A percentile compares a stretch with the other conserved stretches of the same genome.
phyloP scores from a whole-genome alignment of 2,113 vertebrate genomes.

The Scytalopus superciliaris region DNA sequence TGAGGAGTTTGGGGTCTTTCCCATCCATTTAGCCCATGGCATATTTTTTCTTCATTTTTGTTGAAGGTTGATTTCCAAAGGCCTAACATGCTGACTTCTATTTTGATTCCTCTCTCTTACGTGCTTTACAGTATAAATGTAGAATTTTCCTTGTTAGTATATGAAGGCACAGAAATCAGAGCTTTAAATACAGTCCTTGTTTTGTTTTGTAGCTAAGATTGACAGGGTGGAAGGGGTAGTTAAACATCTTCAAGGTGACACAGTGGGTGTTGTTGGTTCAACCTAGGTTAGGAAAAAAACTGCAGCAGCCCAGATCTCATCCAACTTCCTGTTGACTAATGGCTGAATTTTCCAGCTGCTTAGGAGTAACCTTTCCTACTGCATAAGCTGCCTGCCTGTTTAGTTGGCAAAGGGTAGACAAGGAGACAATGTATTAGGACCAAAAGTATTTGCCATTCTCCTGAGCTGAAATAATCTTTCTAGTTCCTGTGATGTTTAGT shows the following conservation, averaged over 20 bases:
- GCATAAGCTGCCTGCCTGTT: not conserved
- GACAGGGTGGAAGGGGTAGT: not conserved
- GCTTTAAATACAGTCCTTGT: not conserved
- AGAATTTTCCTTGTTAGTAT: not conserved
- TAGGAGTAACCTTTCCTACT: not conserved
- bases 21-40: not conserved
- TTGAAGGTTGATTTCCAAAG: not conserved
- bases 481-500: not conserved
- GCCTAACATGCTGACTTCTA: not conserved
- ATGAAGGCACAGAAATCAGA: not conserved
- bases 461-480: not conserved
- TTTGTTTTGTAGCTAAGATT: not conserved
- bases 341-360: not conserved
- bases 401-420: not conserved
- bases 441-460: not conserved
- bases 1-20: not conserved
- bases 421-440: not conserved
- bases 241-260: not conserved
- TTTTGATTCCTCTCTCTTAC: not conserved
- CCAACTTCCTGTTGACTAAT: not conserved
- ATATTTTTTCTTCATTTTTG: not conserved
- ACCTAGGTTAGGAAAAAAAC: not conserved
- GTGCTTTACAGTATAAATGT: not conserved
- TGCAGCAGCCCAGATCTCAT: not conserved
- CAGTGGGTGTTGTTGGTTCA: not conserved